Conservation (phyloP, 2,888 invertebrate genomes). For the Troilus luridus region DNA sequence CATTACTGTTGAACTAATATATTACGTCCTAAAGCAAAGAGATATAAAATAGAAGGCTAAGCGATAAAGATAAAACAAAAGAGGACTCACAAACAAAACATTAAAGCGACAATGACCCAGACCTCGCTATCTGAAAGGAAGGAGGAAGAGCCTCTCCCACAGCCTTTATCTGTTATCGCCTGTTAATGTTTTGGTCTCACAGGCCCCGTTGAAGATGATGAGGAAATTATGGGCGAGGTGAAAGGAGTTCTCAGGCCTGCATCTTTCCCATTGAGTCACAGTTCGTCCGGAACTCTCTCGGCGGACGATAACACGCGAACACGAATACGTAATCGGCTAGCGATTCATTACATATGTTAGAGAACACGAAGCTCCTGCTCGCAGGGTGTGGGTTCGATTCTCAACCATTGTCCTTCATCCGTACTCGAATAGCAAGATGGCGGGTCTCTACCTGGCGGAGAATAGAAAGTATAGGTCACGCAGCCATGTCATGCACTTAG, state of each 20-base stretch:
- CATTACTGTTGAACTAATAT: not conserved
- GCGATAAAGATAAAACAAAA: not conserved
- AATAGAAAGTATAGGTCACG: slow-evolving; percentile 18
- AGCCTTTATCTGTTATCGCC: slow-evolving; percentile 2
- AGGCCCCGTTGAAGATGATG: not conserved
- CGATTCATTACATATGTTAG: not conserved
- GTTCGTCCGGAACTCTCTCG: not conserved
- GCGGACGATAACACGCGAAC: not conserved
- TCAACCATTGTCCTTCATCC: not conserved
- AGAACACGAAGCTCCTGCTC: not conserved
- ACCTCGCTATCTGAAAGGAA: not conserved
- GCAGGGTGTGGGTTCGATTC: not conserved
- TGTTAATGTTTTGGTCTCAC: not conserved
- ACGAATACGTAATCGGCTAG: not conserved
- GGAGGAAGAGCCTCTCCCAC: not conserved
- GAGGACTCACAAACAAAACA: not conserved
- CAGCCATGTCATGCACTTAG: not conserved
- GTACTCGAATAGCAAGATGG: not conserved
- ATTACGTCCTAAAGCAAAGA: not conserved
- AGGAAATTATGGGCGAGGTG: not conserved
- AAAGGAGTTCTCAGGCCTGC: not conserved
- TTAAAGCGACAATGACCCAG: slow-evolving; percentile 25
- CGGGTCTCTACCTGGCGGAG: not conserved
- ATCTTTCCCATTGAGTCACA: slow-evolving; percentile 1
- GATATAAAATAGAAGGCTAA: not conserved